Evolutionary conservation across 2,888 invertebrate genomes (phyloP), one percentile per base, ranked within the genome.

Genomic region (Helleia helle): DNA sequence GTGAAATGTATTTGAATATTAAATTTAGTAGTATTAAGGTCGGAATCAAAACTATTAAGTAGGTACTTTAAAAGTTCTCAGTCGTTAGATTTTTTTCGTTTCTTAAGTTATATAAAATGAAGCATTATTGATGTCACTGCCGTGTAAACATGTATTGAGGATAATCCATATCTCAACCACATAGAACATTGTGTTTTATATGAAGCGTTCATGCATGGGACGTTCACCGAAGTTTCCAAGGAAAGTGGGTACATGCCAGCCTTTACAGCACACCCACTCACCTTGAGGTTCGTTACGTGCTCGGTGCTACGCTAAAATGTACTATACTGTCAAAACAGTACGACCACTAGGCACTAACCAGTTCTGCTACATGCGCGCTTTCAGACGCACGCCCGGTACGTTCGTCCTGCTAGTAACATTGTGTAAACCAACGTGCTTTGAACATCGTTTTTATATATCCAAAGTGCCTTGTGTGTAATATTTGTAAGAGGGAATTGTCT

Each of bases 251-350:
- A 38, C 29, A 38, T 29, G 53, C 52, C 52, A 52, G 52, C 54
- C 54, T 58, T 59, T 60, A 69, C 59, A 70, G 61, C 62, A 60
- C 62, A 54, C 58, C 61, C 58, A 59, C 69, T 79, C 73, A 80
- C 81, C 80, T 81, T 81, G 81, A 65, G 59, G 61, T 60, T 70
- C 58, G 70, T 70, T 70, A 70, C 68, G 67, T 51, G 43, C n/a
- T n/a, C n/a, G n/a, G n/a, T n/a, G n/a, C 52, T 52, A 73, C 77
- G 75, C 72, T 76, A 74, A 75, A 77, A 73, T 72, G 79, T 67
- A 66, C 74, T 73, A 79, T 71, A 65, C 71, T 71, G 77, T 76
- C 76, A 77, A 79, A 83, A 81, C 83, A 83, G 83, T 81, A 65
- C 61, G 71, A n/a, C 66, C 60, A 60, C 61, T 58, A 58, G 4